Conservation (phyloP, 2,797 vertebrate genomes). For the Meriones psammophilus region DNA sequence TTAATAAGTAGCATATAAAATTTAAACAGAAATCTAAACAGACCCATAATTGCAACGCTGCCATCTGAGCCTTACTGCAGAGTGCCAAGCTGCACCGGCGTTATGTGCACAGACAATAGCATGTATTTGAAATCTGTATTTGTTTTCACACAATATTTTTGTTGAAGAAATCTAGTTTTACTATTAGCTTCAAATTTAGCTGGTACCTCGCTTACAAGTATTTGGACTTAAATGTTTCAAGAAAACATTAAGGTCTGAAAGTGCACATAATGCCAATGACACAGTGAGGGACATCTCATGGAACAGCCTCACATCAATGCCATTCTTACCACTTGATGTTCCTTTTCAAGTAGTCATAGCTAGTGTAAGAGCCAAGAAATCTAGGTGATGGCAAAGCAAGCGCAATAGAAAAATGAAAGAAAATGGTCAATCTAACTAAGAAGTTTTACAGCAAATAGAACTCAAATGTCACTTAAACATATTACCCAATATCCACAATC, state of each 20-base stretch:
- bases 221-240: background rate
- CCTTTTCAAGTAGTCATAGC: conserved; percentile 92
- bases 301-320: conserved; percentile 88
- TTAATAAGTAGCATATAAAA: conserved; percentile 20
- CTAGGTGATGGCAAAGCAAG: conserved; percentile 91
- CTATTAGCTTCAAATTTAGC: background rate
- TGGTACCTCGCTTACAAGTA: background rate
- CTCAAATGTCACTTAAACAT: conserved; percentile 68
- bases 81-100: conserved; percentile 86
- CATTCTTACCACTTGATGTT: conserved; percentile 91
- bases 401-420: conserved; percentile 90
- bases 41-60: conserved; percentile 84
- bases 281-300: conserved; percentile 86
- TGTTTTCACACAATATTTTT: conserved; percentile 5
- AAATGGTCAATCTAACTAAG: conserved; percentile 89
- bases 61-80: conserved; percentile 86
- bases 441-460: conserved; percentile 59
- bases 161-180: background rate
- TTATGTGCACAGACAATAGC: conserved; percentile 86
- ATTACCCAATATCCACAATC: conserved; percentile 11
- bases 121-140: background rate
- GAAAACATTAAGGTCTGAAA: conserved; percentile 56
- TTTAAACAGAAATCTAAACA: conserved; percentile 77
- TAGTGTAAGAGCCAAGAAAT: conserved; percentile 92
- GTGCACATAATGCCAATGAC: conserved; percentile 90